Evolutionary conservation across 2,797 vertebrate genomes (phyloP), one percentile per base, ranked within the genome.

Genomic region (Diplodus sargus): DNA sequence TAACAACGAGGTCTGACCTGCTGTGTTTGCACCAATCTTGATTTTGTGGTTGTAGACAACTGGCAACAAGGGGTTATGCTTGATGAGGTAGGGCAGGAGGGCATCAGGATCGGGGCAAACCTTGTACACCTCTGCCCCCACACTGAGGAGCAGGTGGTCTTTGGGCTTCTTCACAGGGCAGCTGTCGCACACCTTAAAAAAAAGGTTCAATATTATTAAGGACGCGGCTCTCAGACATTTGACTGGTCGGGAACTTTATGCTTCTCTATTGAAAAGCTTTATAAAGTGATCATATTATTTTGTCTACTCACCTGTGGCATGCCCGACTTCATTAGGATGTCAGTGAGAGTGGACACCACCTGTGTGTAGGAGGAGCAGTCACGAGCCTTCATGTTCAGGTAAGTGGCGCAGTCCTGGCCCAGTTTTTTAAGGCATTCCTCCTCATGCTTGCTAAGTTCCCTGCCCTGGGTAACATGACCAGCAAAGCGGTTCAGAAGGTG

Each of bases 31-130:
- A 20, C 80, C 56, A 14, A 95, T 49, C 10, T 64, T 49, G 76
- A 95, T 77, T 62, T 3, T 92, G 13, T 85, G 53, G 70, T 96
- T 90, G 17, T 88, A 72, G 51, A 95, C 77, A 5, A 91, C 88
- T 0, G 93, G 83, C 56, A 94, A 45, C 52, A 81, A 4, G 4
- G 89, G 91, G 60, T 79, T 89, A 12, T 95, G 17, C 43, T 74
- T 92, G 79, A 95, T 93, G 56, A 96, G 91, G 79, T 85, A 85
- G 1, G 94, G 93, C 77, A 96, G 72, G 25, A 96, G 94, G 10
- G 84, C 89, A 34, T 95, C 95, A 7, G 92, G 94, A 59, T 96
- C 52, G 3, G 86, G 92, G 9, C 87, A 93, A 1, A 82, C 87
- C 43, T 86, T 95, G n/a, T 92, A 96, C 1, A 97, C 30, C 54